A percentile compares a stretch with the other conserved stretches of the same genome.
phyloP scores from a whole-genome alignment of 2,888 invertebrate genomes.

The Ferrisia virgata region DNA sequence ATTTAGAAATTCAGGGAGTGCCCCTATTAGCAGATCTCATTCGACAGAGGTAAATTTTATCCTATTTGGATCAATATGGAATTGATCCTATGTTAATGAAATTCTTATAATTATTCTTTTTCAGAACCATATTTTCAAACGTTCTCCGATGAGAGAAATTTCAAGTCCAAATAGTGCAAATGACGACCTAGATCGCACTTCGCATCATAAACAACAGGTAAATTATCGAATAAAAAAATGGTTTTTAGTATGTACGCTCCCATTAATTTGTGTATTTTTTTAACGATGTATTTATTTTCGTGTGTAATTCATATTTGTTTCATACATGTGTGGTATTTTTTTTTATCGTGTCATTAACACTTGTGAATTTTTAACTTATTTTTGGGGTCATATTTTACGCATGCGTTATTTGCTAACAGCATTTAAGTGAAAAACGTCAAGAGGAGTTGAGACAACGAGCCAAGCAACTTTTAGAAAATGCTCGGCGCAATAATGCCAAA shows the following conservation, averaged over 20 bases:
- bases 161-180: not conserved
- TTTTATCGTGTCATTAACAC: not conserved
- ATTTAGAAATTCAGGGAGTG: constrained; percentile 38
- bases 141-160: constrained; percentile 24
- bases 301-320: not conserved
- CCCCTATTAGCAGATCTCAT: constrained; percentile 48
- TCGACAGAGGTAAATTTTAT: constrained; percentile 51
- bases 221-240: not conserved
- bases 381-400: constrained; percentile 13
- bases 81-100: not conserved
- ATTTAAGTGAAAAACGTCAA: constrained; percentile 69
- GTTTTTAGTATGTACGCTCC: not conserved
- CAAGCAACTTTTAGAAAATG: constrained; percentile 75
- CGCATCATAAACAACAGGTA: constrained; percentile 33
- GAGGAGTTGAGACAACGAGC: constrained; percentile 82
- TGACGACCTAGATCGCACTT: constrained; percentile 22
- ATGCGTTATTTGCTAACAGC: constrained; percentile 56
- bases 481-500: constrained; percentile 65
- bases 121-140: constrained; percentile 13
- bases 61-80: too few relatives aligned
- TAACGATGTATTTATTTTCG: not conserved
- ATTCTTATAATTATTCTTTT: not conserved
- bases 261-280: not conserved
- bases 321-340: not conserved
- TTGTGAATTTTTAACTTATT: constrained; percentile 20